A percentile compares a stretch with the other conserved stretches of the same genome.
Conservation (phyloP, 2,113 vertebrate species). For the Haemorhous mexicanus region DNA sequence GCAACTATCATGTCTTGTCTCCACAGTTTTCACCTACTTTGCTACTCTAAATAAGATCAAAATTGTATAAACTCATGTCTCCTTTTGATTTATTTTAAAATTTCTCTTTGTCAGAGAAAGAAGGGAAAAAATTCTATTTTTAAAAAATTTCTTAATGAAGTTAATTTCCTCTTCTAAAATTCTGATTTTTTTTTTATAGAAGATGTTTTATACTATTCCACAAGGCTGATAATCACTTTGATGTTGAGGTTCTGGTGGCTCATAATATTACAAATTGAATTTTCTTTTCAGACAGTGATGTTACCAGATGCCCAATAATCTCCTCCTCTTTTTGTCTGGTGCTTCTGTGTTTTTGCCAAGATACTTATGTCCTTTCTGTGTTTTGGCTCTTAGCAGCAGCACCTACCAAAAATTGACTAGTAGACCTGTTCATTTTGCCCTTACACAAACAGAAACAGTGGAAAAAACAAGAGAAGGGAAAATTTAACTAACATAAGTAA, state of each 20-base stretch:
- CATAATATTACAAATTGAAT: not conserved
- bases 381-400: not conserved
- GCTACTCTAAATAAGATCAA: not conserved
- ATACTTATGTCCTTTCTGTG: not conserved
- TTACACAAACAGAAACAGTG: not conserved
- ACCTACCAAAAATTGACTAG: not conserved
- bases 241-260: not conserved
- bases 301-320: not conserved
- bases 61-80: not conserved
- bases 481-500: not conserved
- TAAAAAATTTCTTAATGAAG: not conserved
- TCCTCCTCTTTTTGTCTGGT: not conserved
- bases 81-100: not conserved
- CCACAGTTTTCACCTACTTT: not conserved
- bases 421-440: not conserved
- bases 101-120: not conserved
- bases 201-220: not conserved
- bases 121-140: not conserved
- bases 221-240: not conserved
- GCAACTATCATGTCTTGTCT: not conserved
- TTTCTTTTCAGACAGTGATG: not conserved
- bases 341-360: not conserved
- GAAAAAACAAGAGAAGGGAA: not conserved
- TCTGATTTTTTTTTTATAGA: not conserved
- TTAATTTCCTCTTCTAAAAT: not conserved